Base-by-base conservation (phyloP, 2,888 invertebrate genomes). In the Drosophila mulleri region DNA sequence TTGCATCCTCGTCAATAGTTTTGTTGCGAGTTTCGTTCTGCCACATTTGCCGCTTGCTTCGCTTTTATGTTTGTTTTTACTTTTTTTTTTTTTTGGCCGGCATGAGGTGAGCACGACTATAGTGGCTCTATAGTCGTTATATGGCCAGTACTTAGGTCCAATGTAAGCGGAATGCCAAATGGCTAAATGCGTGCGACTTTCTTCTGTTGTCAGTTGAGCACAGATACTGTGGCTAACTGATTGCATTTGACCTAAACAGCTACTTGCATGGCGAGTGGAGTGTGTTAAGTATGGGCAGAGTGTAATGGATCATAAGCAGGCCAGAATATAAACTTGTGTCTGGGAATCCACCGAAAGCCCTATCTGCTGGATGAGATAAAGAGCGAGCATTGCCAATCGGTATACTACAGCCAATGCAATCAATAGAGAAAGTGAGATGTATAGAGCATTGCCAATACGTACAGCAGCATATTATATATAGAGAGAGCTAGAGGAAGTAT, bases 11-110 rank as follows among this genome's bases (percentile, higher is more conserved):
- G 53, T 53, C 58, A 58, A 59, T 59, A 59, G 39, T 59, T 59
- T 48, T 59, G 64, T 52, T 63, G 50, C 56, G 26, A 60, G 54
- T 56, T 60, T 70, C 70, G 80, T 85, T 83, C 74, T 69, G 73
- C 66, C 69, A 83, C 82, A 86, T 82, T 80, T 83, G 75, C 67
- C 65, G 78, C 70, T 67, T 78, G 54, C 39, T 41, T 41, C 54
- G 53, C 53, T 78, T 80, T 78, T 83, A 80, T 83, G 75, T 78
- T 78, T 5, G n/a, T n/a, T n/a, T n/a, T n/a, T n/a, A n/a, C 18
- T 52, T 7, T 11, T 1, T n/a, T 26, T 23, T 26, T 9, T 2
- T 20, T n/a, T n/a, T n/a, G n/a, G 66, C 64, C 63, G 65, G 75
- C 75, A 64, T 59, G 64, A 65, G 69, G 62, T 63, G 69, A 64